Base-by-base conservation (phyloP, 2,888 invertebrate species). In the Apodemia duryi region DNA sequence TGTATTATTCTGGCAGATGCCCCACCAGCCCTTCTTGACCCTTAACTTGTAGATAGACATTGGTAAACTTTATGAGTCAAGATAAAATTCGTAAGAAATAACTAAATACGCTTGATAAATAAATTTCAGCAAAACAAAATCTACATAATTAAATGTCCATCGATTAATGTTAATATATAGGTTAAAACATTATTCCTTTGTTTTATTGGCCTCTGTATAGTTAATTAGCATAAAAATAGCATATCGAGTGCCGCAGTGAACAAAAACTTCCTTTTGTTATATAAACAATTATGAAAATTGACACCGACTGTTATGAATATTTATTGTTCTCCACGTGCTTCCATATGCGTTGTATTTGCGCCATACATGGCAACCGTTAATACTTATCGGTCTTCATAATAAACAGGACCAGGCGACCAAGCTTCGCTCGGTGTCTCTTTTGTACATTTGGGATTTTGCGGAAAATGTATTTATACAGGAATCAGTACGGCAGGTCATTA, bases 261-360 rank as follows among this genome's bases (percentile, higher is more conserved):
- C 63, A 62, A 65, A 61, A 61, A 66, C 61, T 54, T 66, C 43
- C 66, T 63, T 61, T 61, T 51, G 51, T 63, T 51, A 60, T 38
- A 51, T 41, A 66, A 66, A 63, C 63, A 66, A 64, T 66, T 43
- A 43, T 54, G 61, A 64, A 64, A 32, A 46, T 21, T 32, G 52
- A 63, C 57, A 60, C 49, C 63, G 51, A 57, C 10, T 6, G 5
- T 35, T 43, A 62, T 62, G 62, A 62, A 46, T 54, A 64, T 61
- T 49, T 64, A 61, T 49, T 38, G 21, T 62, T 41, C 7, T 6
- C 43, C 43, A 62, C 32, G 61, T 62, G 52, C 51, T 52, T 35
- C 38, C 61, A 63, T 61, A 9, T 63, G 66, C 61, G 66, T 41
- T 32, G 52, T 65, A 61, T 6, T 57, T 57, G 6, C 6, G 49